Base-by-base conservation (phyloP, 2,888 invertebrate species). In the Erebia aethiops region DNA sequence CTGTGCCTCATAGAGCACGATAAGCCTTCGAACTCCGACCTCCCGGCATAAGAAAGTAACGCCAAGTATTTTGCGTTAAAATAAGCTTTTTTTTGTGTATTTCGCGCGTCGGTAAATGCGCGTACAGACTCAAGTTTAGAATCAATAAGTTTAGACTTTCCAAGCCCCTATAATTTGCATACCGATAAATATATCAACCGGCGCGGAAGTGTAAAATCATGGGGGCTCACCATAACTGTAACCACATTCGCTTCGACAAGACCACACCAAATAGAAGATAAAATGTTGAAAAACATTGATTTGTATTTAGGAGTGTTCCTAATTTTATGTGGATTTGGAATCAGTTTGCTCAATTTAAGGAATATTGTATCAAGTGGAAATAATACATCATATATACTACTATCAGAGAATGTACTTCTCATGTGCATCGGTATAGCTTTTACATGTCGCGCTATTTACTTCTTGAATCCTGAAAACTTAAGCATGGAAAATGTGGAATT, bases 131-230 rank as follows among this genome's bases (percentile, higher is more conserved):
- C 35, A 21, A 26, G 18, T 49, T 62, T 13, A 51, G n/a, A 64
- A 64, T 52, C n/a, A 35, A 51, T 26, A 63, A 64, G 56, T 58
- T 67, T 69, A 66, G 35, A 63, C 58, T 61, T 69, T 76, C 77
- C 81, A 49, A 52, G 76, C 91, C 92, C 90, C 83, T 78, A 92
- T 92, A 83, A 84, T 91, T 91, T 86, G 85, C 88, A 89, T 85
- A 81, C 46, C 75, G 82, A 84, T 82, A 82, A 79, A 57, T 73
- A 71, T 84, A 84, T 84, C 82, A 77, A 74, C 72, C 60, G 63
- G 71, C 73, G 73, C 75, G 79, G 77, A 76, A 82, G 74, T 71
- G 43, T 77, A 49, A 79, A 83, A 80, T 67, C 67, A 91, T 90
- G 79, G 82, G 91, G 91, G 91, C 81, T 65, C 70, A 58, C 73